These are phyloP conservation scores for Monodelphis domestica DNA, from an alignment of 2,797 vertebrate species.

Conservation along the genomic window DNA sequence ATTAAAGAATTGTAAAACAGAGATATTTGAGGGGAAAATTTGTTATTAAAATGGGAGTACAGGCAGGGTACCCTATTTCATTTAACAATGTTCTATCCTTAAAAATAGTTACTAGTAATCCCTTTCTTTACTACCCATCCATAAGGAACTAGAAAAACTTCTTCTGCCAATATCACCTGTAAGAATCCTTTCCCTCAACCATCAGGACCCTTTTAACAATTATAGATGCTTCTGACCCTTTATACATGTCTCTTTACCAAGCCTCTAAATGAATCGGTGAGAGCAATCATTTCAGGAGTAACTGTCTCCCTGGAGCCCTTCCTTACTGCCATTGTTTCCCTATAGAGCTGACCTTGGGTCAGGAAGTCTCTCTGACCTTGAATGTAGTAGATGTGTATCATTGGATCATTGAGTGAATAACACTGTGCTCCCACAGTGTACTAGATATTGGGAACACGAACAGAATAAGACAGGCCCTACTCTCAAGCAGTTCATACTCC, in stretches of 20 bases:
- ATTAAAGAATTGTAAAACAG: neutral
- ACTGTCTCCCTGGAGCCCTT: neutral
- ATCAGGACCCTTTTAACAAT: neutral
- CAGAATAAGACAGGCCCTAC: too few relatives aligned
- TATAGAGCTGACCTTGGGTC: neutral
- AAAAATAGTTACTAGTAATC: neutral
- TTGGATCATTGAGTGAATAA: neutral
- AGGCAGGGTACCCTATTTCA: neutral
- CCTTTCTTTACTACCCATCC: neutral
- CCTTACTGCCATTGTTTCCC: neutral
- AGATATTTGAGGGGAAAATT: neutral
- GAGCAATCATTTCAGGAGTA: neutral
- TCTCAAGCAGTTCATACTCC: neutral
- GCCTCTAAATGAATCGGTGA: neutral
- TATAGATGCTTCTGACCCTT: neutral
- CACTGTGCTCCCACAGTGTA: neutral
- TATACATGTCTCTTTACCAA: neutral
- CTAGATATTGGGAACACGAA: too few relatives aligned
- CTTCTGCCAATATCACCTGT: neutral
- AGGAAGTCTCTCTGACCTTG: neutral
- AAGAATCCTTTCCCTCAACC: neutral
- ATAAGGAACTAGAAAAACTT: neutral
- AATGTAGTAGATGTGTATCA: neutral
- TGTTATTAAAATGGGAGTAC: neutral
- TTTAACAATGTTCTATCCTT: neutral